Conservation (phyloP, 2,797 vertebrate species). For the Labroides dimidiatus region DNA sequence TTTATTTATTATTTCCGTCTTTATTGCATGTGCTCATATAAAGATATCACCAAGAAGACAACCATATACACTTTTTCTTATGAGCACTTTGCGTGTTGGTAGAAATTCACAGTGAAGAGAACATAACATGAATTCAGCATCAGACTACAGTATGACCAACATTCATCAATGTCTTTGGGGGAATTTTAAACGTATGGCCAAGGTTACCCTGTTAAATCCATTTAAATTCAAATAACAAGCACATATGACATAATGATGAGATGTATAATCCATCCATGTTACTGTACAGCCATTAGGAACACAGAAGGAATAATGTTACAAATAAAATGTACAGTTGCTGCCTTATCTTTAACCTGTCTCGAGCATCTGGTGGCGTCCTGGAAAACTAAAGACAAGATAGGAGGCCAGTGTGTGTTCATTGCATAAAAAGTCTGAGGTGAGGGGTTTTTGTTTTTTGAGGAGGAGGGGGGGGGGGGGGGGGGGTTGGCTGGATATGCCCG, state of each 20-base stretch:
- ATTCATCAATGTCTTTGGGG: not conserved
- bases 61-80: conserved; percentile 7
- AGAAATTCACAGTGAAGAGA: conserved; percentile 7
- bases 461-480: too few species aligned
- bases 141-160: not conserved
- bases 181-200: conserved; percentile 3
- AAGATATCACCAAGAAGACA: not conserved
- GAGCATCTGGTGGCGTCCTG: conserved; percentile 6
- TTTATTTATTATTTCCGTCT: conserved; percentile 22
- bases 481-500: conserved; percentile 21
- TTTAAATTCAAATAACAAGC: not conserved
- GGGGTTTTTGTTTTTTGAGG: not conserved
- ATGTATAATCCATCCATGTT: conserved; percentile 14
- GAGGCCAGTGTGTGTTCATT: conserved; percentile 40
- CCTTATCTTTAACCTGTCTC: not conserved
- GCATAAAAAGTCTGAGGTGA: conserved; percentile 12
- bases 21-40: conserved; percentile 3
- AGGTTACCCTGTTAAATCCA: not conserved
- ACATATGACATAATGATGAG: not conserved
- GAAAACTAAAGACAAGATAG: conserved; percentile 33
- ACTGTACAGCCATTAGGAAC: not conserved
- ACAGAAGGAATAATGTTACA: not conserved
- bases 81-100: not conserved
- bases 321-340: conserved; percentile 3
- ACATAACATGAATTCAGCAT: conserved; percentile 1